phyloP scores from a whole-genome alignment of 1,140 invertebrate species.

The Drosophila equinoxialis region DNA sequence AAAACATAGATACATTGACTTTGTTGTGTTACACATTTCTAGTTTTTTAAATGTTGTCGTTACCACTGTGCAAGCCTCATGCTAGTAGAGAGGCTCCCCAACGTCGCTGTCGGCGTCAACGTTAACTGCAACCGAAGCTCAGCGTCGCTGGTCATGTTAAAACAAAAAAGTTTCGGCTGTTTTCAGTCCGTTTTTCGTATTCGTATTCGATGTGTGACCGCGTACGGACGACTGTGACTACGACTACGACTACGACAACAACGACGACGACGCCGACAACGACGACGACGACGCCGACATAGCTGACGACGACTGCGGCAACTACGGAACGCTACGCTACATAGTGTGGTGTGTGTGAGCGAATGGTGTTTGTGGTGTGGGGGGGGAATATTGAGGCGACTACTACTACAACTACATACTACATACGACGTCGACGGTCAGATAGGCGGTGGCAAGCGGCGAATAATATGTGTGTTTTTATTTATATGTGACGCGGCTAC shows the following conservation, averaged over 20 bases:
- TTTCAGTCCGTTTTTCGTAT: slow-evolving; percentile 54
- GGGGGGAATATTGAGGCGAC: slow-evolving; percentile 16
- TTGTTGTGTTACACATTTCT: too few species aligned
- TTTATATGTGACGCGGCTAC: slow-evolving; percentile 45
- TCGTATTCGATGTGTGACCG: slow-evolving; percentile 49
- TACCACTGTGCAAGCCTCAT: slow-evolving; percentile 26
- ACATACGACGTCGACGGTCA: neutral
- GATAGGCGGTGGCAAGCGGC: slow-evolving; percentile 22
- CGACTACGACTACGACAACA: slow-evolving; percentile 19
- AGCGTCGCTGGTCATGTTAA: slow-evolving; percentile 14
- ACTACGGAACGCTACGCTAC: slow-evolving; percentile 21
- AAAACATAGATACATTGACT: too few species aligned
- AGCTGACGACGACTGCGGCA: neutral
- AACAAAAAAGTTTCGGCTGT: slow-evolving; percentile 50
- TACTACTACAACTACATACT: neutral
- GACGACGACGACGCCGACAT: slow-evolving; percentile 28
- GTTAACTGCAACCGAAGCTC: slow-evolving; percentile 12
- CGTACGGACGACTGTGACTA: slow-evolving; percentile 31
- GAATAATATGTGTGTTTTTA: slow-evolving; percentile 51
- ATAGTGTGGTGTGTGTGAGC: slow-evolving; percentile 18
- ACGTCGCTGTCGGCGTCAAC: slow-evolving; percentile 32
- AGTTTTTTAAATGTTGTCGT: too few species aligned
- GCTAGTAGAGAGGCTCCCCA: slow-evolving; percentile 31
- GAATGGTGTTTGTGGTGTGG: neutral
- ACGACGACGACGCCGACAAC: slow-evolving; percentile 5